Evolutionary conservation across 2,888 invertebrate species (phyloP).

Genomic region (Iphiclides podalirius): DNA sequence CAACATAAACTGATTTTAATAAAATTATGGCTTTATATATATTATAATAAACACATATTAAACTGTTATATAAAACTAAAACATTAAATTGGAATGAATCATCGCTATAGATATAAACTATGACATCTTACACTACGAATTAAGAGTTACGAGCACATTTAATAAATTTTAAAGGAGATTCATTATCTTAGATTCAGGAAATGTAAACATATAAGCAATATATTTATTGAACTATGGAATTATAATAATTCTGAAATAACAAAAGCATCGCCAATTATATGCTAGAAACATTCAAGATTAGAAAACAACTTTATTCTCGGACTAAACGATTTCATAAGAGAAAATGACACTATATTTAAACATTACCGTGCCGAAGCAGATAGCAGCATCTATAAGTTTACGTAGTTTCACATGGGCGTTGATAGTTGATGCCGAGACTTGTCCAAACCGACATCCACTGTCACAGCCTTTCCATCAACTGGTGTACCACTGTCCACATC

Average conservation of each 20-base stretch:
- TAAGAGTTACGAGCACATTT: constrained; percentile 9
- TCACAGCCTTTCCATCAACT: constrained; percentile 80
- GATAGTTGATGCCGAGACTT: constrained; percentile 73
- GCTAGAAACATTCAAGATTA: constrained; percentile 5
- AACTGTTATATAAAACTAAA: constrained; percentile 9
- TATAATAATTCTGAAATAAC: constrained; percentile 15
- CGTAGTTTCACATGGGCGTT: constrained; percentile 63
- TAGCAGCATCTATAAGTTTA: constrained; percentile 9
- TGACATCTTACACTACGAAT: not conserved
- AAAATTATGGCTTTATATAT: too few species aligned
- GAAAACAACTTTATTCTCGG: constrained; percentile 3
- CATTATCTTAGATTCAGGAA: constrained; percentile 18
- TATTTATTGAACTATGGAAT: constrained; percentile 21
- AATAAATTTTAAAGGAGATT: constrained; percentile 18
- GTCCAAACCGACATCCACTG: constrained; percentile 82
- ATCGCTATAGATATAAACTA: constrained; percentile 1
- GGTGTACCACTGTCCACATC: constrained; percentile 82
- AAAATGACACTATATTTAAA: not conserved
- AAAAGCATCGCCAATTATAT: constrained; percentile 6
- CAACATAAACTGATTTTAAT: not conserved
- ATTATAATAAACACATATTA: not conserved
- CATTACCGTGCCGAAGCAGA: constrained; percentile 4
- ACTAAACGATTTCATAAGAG: constrained; percentile 8
- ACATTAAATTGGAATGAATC: constrained; percentile 14
- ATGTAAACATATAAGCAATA: constrained; percentile 18